Conservation (phyloP, 2,113 vertebrate genomes). For the Pelmatolapia mariae region DNA sequence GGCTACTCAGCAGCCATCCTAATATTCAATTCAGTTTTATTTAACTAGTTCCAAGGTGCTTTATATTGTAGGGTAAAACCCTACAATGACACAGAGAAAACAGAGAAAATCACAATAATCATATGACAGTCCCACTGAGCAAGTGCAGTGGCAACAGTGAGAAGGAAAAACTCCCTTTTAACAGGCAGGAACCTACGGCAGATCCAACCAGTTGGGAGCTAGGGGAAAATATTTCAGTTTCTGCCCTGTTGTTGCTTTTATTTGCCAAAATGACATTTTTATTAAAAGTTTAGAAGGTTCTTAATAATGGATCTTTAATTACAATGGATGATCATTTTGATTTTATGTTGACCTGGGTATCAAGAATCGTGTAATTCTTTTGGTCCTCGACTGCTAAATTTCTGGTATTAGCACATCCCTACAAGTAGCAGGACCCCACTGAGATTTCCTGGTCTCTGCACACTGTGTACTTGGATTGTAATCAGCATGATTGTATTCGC, state of each 20-base stretch:
- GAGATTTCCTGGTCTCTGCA: fast-evolving
- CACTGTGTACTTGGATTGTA: not conserved
- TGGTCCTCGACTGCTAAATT: fast-evolving
- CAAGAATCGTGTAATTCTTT: not conserved
- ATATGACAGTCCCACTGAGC: not conserved
- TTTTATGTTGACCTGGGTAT: not conserved
- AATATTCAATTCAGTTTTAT: not conserved
- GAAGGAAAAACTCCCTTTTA: not conserved
- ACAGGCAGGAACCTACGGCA: fast-evolving
- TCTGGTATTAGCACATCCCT: not conserved
- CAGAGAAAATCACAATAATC: not conserved
- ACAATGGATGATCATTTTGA: not conserved
- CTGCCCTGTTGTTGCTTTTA: not conserved
- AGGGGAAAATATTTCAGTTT: not conserved
- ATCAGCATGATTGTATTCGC: not conserved
- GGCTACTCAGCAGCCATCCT: not conserved
- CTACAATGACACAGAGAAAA: not conserved
- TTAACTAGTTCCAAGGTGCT: not conserved
- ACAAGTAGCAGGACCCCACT: fast-evolving
- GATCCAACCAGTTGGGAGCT: not conserved
- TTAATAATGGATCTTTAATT: not conserved
- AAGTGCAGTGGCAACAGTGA: not conserved
- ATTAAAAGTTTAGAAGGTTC: fast-evolving
- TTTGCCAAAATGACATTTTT: not conserved
- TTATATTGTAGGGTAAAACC: fast-evolving